Conservation (phyloP, 2,113 vertebrate species). For the Catharus bicknelli region DNA sequence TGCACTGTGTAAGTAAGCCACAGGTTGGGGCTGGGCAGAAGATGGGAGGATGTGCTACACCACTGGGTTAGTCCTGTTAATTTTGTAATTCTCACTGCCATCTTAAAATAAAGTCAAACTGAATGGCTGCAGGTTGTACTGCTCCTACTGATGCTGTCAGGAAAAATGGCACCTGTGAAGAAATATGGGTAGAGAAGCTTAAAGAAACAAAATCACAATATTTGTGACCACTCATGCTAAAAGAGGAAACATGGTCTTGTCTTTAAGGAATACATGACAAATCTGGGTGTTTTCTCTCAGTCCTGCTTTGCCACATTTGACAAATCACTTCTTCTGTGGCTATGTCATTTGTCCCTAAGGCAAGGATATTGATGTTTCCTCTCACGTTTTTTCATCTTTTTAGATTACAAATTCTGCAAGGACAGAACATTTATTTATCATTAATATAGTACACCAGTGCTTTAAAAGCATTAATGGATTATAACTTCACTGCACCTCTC, state of each 20-base stretch:
- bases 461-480: conserved; percentile 38
- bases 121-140: neutral
- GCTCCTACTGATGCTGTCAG: neutral
- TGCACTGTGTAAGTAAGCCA: neutral
- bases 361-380: conserved; percentile 15
- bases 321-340: neutral
- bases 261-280: neutral
- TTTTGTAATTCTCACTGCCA: neutral
- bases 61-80: neutral
- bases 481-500: neutral
- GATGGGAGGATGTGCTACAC: neutral
- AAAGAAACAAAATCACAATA: neutral
- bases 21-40: neutral
- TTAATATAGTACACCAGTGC: neutral
- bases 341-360: neutral
- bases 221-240: neutral
- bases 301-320: neutral
- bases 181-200: neutral
- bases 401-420: conserved; percentile 9
- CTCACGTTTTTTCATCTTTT: conserved; percentile 21
- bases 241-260: neutral
- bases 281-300: neutral
- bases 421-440: conserved; percentile 33
- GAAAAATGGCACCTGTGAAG: neutral
- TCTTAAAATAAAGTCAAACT: neutral